Evolutionary conservation across 2,797 vertebrate genomes (phyloP).

Genomic region (Sebastes trivittatus): DNA sequence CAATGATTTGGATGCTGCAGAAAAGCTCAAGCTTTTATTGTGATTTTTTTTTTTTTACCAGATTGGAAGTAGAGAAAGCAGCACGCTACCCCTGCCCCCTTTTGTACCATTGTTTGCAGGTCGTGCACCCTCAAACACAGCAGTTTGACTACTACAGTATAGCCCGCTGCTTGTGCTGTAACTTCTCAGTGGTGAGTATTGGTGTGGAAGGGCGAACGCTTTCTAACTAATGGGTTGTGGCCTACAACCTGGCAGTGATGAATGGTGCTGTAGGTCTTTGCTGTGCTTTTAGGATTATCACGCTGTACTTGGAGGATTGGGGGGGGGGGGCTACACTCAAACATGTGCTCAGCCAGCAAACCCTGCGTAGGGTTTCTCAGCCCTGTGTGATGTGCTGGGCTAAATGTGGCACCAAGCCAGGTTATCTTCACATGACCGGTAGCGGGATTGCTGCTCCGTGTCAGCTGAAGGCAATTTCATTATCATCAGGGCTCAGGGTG

Average conservation of each 20-base stretch:
- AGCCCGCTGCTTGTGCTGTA: conserved; percentile 6
- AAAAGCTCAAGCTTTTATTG: background rate
- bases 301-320: conserved; percentile 30
- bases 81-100: background rate
- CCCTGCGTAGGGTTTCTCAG: background rate
- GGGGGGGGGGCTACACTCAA: conserved; percentile 23
- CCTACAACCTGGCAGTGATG: conserved; percentile 70
- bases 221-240: conserved; percentile 66
- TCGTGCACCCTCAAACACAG: background rate
- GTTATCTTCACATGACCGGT: conserved; percentile 10
- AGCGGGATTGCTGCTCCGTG: background rate
- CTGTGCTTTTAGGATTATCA: conserved; percentile 66
- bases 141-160: background rate
- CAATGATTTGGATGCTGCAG: background rate
- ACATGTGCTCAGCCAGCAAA: conserved; percentile 32
- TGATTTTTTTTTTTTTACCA: background rate
- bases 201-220: conserved; percentile 35
- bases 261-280: conserved; percentile 48
- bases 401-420: conserved; percentile 16
- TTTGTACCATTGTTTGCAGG: conserved; percentile 9
- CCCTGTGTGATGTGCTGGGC: background rate
- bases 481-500: conserved; percentile 6
- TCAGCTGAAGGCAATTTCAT: conserved; percentile 9
- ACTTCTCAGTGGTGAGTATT: conserved; percentile 27
- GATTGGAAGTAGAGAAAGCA: background rate